Conservation (phyloP, 2,113 vertebrate genomes). For the Lucifuga dentata region DNA sequence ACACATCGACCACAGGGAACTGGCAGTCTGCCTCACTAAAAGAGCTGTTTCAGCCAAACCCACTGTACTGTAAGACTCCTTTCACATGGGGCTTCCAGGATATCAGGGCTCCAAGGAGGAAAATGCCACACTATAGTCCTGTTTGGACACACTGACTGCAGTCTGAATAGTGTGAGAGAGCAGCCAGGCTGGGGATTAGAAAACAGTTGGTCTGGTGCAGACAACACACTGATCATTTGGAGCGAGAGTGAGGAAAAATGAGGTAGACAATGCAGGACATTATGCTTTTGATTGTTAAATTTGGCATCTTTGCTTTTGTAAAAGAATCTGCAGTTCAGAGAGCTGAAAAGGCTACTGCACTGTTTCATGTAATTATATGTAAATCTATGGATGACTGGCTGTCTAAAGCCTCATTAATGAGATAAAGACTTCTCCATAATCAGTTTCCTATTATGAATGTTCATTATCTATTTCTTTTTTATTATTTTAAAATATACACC, state of each 20-base stretch:
- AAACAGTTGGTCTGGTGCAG: not conserved
- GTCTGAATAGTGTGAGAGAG: slow-evolving; percentile 19
- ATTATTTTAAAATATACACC: slow-evolving; percentile 17
- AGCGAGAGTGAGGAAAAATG: slow-evolving; percentile 13
- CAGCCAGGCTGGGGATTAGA: slow-evolving; percentile 19
- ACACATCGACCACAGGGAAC: slow-evolving; percentile 58
- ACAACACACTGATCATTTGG: slow-evolving; percentile 9
- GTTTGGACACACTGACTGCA: slow-evolving; percentile 51
- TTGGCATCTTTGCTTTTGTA: slow-evolving; percentile 20
- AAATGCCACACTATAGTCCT: slow-evolving; percentile 38
- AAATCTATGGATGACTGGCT: slow-evolving; percentile 14
- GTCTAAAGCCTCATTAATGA: slow-evolving; percentile 17
- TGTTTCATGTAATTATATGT: slow-evolving; percentile 35
- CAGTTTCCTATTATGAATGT: slow-evolving; percentile 17
- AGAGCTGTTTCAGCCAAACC: slow-evolving; percentile 50
- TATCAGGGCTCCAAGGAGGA: slow-evolving; percentile 59
- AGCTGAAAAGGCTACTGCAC: slow-evolving; percentile 16
- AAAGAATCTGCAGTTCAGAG: slow-evolving; percentile 12
- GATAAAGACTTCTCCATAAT: slow-evolving; percentile 19
- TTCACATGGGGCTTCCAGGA: slow-evolving; percentile 62
- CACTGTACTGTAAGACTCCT: slow-evolving; percentile 34
- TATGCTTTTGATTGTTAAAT: slow-evolving; percentile 36
- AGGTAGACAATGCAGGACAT: slow-evolving; percentile 16
- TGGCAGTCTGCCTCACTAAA: slow-evolving; percentile 55
- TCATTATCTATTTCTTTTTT: slow-evolving; percentile 15